Evolutionary conservation across 2,797 vertebrate species (phyloP), one percentile per base, ranked within the genome.

Genomic region (Megalops cyprinoides): DNA sequence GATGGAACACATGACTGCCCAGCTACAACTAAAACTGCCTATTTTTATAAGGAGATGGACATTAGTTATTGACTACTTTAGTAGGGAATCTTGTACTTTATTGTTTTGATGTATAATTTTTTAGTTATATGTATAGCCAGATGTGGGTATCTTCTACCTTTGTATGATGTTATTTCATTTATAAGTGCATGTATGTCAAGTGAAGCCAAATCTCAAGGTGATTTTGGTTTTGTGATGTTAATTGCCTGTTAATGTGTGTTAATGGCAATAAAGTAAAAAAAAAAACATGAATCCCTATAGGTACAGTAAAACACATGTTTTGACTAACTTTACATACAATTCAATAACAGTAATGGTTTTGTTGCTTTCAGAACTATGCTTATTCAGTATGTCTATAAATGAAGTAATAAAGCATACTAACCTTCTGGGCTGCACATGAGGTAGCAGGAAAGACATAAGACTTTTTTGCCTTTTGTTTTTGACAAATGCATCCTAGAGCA

Each of bases 221-320:
- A n/a, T n/a, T n/a, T n/a, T 42, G 28, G 28, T 85, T 86, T 81
- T 76, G 62, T 82, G 87, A 86, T 67, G 14, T 34, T 53, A 37
- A 78, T n/a, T n/a, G n/a, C n/a, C n/a, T n/a, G n/a, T n/a, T n/a
- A n/a, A n/a, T n/a, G n/a, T n/a, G n/a, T n/a, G n/a, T n/a, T n/a
- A n/a, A n/a, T n/a, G n/a, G n/a, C n/a, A n/a, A n/a, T n/a, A n/a
- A n/a, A n/a, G n/a, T n/a, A n/a, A n/a, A n/a, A n/a, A n/a, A n/a
- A 9, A 78, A 78, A 62, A 77, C 28, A 46, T 9, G 28, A 39
- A 60, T 60, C 23, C 25, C 58, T 44, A 44, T 67, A 25, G 3
- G 42, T 42, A 49, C n/a, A n/a, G n/a, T n/a, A n/a, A 69, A 62
- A 49, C 10, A 44, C 46, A 67, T 18, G 65, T 62, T 78, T 46